Conservation (phyloP, 2,113 vertebrate species). For the Sylvietta virens region DNA sequence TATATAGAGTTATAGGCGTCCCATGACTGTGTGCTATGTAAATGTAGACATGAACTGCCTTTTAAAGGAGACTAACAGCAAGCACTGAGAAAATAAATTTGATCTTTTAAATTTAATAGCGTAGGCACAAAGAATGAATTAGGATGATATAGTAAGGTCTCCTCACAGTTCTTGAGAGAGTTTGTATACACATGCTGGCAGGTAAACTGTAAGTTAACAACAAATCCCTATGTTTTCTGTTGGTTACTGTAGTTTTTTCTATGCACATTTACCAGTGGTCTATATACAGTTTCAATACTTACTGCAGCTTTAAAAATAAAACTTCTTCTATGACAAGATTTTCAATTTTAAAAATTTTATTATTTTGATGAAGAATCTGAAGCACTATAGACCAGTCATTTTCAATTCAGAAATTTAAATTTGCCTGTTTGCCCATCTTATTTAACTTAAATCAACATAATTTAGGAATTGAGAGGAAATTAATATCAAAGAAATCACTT, state of each 20-base stretch:
- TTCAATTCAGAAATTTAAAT: background rate
- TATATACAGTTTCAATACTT: background rate
- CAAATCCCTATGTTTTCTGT: background rate
- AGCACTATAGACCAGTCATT: background rate
- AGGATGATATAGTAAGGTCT: background rate
- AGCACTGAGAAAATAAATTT: background rate
- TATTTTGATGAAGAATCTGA: background rate
- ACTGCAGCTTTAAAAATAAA: background rate
- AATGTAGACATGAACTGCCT: background rate
- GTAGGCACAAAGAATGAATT: background rate
- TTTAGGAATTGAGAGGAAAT: background rate
- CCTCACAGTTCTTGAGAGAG: background rate
- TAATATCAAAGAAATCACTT: background rate
- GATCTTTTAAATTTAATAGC: background rate
- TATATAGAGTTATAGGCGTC: background rate
- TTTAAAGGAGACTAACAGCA: background rate
- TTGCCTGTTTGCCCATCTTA: background rate
- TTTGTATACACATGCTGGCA: background rate
- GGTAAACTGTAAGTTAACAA: background rate
- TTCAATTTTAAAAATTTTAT: background rate
- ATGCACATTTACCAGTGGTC: background rate
- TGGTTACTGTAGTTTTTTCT: background rate
- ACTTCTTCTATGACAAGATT: background rate
- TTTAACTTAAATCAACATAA: background rate
- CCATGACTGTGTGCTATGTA: background rate